Conservation (phyloP, 1,140 invertebrate genomes). For the Hydropsyche tenuis region DNA sequence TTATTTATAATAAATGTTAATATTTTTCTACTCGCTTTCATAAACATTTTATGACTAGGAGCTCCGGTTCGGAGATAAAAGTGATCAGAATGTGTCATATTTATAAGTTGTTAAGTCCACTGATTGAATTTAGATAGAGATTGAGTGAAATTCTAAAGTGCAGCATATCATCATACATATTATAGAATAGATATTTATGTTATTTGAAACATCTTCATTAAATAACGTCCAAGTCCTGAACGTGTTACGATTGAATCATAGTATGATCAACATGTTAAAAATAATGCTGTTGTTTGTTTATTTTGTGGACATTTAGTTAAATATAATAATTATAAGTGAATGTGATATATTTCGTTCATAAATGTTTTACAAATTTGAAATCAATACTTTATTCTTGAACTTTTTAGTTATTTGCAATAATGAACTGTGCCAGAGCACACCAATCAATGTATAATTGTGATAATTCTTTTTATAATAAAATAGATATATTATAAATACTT, state of each 20-base stretch:
- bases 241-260: no score
- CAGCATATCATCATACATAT: no score
- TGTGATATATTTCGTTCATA: constrained; percentile 18
- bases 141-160: neutral
- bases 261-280: no score
- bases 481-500: constrained; percentile 14
- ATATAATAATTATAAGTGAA: constrained; percentile 6
- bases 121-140: neutral
- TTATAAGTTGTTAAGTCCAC: constrained; percentile 1
- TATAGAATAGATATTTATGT: no score
- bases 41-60: neutral
- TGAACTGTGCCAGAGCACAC: constrained; percentile 21
- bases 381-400: neutral
- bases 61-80: neutral
- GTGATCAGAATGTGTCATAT: constrained; percentile 39
- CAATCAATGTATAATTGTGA: constrained; percentile 28
- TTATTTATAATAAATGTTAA: no score
- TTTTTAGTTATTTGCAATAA: constrained; percentile 1
- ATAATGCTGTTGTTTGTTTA: neutral
- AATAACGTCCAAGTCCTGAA: no score
- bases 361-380: constrained; percentile 8
- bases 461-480: constrained; percentile 25
- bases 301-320: neutral
- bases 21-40: no score
- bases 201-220: no score